Base-by-base conservation (phyloP, 2,113 vertebrate species). In the Phocoena phocoena region DNA sequence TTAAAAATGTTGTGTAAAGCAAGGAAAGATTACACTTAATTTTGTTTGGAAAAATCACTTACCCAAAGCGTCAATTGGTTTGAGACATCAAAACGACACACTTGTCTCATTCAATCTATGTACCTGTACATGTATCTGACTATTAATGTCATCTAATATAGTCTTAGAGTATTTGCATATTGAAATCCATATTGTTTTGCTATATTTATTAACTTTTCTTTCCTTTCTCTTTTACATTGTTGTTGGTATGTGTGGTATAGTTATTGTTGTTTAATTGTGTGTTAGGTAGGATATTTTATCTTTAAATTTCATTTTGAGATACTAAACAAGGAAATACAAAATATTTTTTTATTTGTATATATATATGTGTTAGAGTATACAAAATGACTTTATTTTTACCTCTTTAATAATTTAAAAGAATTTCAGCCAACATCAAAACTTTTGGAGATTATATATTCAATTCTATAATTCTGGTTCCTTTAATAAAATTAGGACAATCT, bases 281-380 rank as follows among this genome's bases (percentile, higher is more conserved):
- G 18, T 70, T 94, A 76, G 38, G 18, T 88, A 73, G 63, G 5
- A 79, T 70, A 79, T 81, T 92, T 91, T 88, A 68, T 68, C 47
- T 94, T 90, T 92, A 44, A 58, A 81, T 94, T 94, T 93, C 38
- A 88, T 76, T n/a, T 94, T 68, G 76, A 85, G 41, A 94, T 90
- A 89, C 47, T 73, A 67, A 82, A 41, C 9, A 73, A 13, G 28
- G 28, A 92, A 92, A 68, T 92, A 53, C 0, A 58, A 63, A 74
- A 41, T 80, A 90, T 47, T 94, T 93, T 86, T 53, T 38, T 84
- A 73, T 86, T 76, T 60, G 77, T 62, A 26, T 44, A 18, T 44
- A 18, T n/a, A 44, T 47, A 71, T 84, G 26, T 63, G 20, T 38
- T 85, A 68, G 88, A 68, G 10, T 87, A 5, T 74, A 84, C 17